Base-by-base conservation (phyloP, 2,797 vertebrate species). In the Microchirus variegatus region DNA sequence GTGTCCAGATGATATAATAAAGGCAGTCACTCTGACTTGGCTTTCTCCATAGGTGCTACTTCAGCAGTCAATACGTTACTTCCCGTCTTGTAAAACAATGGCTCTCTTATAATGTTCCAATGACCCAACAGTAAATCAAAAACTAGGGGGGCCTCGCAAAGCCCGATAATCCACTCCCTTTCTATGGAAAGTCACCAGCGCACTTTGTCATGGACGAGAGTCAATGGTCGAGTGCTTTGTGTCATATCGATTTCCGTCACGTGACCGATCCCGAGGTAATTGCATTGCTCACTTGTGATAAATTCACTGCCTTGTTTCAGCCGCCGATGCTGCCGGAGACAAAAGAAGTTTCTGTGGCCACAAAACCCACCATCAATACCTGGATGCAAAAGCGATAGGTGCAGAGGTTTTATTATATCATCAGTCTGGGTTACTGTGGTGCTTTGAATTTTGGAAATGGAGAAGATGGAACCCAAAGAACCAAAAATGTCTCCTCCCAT, bases 221-320 rank as follows among this genome's bases (percentile, higher is more conserved):
- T 92, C 88, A 86, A 87, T 91, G 88, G 81, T 78, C 49, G 57
- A 77, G 81, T 72, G 80, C 87, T 88, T 94, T 93, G 93, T 93
- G 82, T 88, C 81, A 71, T 86, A 91, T 92, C 85, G 91, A 92
- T 91, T 91, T 81, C 78, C 53, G 71, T 90, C 89, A 85, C 82
- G 69, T 90, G 87, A 74, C 59, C 88, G 65, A 80, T 83, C 85
- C 76, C 77, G 17, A 70, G 82, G 89, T 94, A 91, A 92, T 93
- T 94, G 85, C 81, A 77, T 80, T 75, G 73, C 66, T 77, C 89
- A 80, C 65, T 74, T 68, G 87, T 89, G 89, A 93, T 91, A 89
- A 92, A 92, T 93, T 86, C 72, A 50, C 75, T 60, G 75, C 46
- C 89, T 90, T 88, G 77, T 88, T 85, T 72, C 66, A 59, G 51